A percentile compares a stretch with the other conserved stretches of the same genome.
Evolutionary conservation across 2,797 vertebrate genomes (phyloP).

Genomic region (Synanceia verrucosa): DNA sequence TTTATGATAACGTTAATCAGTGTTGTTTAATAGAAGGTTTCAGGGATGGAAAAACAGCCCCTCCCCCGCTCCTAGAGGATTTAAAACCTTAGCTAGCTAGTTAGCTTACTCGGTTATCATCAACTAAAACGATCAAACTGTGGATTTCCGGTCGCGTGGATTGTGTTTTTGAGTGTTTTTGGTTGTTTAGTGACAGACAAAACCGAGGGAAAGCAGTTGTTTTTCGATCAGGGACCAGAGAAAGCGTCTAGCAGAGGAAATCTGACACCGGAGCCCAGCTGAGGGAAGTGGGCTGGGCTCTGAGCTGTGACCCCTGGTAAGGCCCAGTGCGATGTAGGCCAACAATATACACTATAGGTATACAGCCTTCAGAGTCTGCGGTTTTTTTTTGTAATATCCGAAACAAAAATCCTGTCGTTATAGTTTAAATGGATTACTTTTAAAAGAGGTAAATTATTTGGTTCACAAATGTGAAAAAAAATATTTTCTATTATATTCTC

Average conservation of each 20-base stretch:
- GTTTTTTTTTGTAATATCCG: no score
- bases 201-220: slow-evolving; percentile 15
- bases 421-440: no score
- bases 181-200: not conserved
- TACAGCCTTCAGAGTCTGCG: no score
- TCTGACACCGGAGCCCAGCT: slow-evolving; percentile 76
- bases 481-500: no score
- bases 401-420: no score
- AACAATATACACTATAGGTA: not conserved
- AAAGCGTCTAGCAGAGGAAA: slow-evolving; percentile 75
- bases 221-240: slow-evolving; percentile 45
- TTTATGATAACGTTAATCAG: not conserved
- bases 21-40: not conserved
- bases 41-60: slow-evolving; percentile 33
- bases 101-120: slow-evolving; percentile 5
- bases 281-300: slow-evolving; percentile 67
- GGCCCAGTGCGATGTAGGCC: slow-evolving; percentile 23
- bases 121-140: accelerated
- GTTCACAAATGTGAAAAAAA: no score
- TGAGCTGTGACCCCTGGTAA: slow-evolving; percentile 29
- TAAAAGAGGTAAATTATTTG: not conserved
- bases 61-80: slow-evolving; percentile 68
- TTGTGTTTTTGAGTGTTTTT: not conserved
- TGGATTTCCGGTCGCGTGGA: accelerated
- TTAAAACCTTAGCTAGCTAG: slow-evolving; percentile 44